phyloP scores from a whole-genome alignment of 2,797 vertebrate genomes.

The Eulemur albifrons region DNA sequence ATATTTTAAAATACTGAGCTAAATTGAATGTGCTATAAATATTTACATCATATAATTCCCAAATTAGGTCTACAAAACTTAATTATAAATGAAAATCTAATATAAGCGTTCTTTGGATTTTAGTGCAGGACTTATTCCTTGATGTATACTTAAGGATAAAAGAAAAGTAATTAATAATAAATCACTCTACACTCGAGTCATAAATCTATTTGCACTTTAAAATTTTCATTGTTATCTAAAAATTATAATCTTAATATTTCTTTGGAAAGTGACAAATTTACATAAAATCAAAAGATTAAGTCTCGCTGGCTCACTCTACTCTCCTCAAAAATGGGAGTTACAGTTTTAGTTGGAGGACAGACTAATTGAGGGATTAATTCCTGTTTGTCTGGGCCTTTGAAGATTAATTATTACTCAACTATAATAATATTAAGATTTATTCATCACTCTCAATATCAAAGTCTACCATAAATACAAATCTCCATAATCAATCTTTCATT shows the following conservation, averaged over 20 bases:
- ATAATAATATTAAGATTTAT: background rate
- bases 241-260: background rate
- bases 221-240: background rate
- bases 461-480: background rate
- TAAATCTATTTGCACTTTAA: background rate
- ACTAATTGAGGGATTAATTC: constrained; percentile 22
- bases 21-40: constrained; percentile 13
- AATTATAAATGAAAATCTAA: constrained; percentile 30
- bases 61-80: background rate
- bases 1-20: background rate
- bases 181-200: background rate
- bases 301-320: constrained; percentile 12
- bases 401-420: background rate
- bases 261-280: constrained; percentile 35
- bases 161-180: constrained; percentile 33
- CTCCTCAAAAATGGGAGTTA: background rate
- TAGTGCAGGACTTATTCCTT: background rate
- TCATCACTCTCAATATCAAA: constrained; percentile 16
- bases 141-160: background rate
- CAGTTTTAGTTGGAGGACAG: constrained; percentile 7
- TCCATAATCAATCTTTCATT: background rate
- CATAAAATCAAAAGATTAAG: background rate
- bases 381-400: constrained; percentile 20
- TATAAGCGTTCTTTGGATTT: constrained; percentile 9
- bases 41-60: background rate